Conservation (phyloP, 1,140 invertebrate genomes). For the Coenobita brevimanus region DNA sequence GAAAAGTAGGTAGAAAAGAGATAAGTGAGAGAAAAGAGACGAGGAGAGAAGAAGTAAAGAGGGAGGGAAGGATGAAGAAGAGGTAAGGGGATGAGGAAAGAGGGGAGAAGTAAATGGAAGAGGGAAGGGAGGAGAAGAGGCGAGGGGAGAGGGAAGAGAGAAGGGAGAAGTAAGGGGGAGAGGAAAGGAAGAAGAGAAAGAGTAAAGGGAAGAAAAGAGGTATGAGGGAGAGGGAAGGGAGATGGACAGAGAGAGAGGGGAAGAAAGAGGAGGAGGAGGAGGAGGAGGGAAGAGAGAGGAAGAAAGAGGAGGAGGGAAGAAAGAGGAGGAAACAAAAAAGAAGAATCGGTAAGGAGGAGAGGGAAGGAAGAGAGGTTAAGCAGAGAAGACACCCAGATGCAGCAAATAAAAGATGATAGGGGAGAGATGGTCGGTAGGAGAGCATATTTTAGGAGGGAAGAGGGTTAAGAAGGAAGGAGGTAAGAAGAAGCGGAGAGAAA, state of each 20-base stretch:
- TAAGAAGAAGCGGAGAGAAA: no score
- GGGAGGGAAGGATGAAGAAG: background rate
- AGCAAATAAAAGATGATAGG: background rate
- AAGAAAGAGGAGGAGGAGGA: background rate
- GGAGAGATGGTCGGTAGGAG: background rate
- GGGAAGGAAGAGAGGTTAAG: background rate
- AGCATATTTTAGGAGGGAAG: background rate
- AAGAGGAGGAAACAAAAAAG: background rate
- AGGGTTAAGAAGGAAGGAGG: no score
- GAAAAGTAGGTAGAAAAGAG: background rate
- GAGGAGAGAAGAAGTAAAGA: background rate
- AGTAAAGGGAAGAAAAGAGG: background rate
- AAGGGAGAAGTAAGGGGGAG: background rate
- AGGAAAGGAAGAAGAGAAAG: background rate
- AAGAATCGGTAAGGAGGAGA: background rate
- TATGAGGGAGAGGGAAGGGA: no score
- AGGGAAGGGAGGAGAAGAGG: background rate
- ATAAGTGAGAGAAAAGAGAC: no score
- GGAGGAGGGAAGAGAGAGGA: conserved; percentile 15
- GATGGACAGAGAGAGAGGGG: background rate
- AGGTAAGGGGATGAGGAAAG: background rate
- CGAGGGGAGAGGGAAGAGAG: background rate
- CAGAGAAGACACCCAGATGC: background rate
- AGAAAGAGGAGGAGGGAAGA: background rate
- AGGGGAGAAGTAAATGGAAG: background rate